Percentiles rank a stretch among this genome's conserved stretches.
Conservation (phyloP, 2,113 vertebrate genomes). For the Halcyon senegalensis region DNA sequence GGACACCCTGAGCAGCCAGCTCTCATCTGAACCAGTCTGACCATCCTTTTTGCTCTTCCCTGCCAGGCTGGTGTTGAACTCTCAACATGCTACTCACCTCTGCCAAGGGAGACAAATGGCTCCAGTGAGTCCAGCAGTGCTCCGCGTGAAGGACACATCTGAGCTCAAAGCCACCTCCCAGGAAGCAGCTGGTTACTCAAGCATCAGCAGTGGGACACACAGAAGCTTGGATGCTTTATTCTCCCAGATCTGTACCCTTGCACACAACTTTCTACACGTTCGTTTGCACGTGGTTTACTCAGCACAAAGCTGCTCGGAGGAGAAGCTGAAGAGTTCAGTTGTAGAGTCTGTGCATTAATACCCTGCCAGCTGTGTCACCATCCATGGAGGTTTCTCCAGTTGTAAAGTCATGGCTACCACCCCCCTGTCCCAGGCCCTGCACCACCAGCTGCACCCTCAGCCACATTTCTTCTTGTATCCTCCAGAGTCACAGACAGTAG, state of each 20-base stretch:
- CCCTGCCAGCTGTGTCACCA: not conserved
- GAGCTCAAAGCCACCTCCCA: not conserved
- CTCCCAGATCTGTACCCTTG: not conserved
- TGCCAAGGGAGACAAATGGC: not conserved
- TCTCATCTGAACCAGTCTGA: not conserved
- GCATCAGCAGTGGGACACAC: not conserved
- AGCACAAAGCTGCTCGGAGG: not conserved
- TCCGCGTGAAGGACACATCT: not conserved
- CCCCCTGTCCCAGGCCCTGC: not conserved
- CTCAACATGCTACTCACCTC: not conserved
- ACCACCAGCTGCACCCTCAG: not conserved
- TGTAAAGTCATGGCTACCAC: not conserved
- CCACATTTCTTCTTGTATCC: not conserved
- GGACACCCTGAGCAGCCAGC: not conserved
- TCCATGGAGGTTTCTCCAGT: not conserved
- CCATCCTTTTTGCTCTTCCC: not conserved
- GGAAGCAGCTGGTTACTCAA: not conserved
- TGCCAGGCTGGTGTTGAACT: not conserved
- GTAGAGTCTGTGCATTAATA: rapidly evolving
- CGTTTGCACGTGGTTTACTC: not conserved
- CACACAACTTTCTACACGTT: not conserved
- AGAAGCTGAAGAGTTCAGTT: not conserved
- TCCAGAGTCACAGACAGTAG: not conserved
- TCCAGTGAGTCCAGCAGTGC: not conserved
- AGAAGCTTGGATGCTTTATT: not conserved